These are phyloP conservation scores for Apogon talboti DNA, from an alignment of 2,797 vertebrate species.

Conservation along the genomic window DNA sequence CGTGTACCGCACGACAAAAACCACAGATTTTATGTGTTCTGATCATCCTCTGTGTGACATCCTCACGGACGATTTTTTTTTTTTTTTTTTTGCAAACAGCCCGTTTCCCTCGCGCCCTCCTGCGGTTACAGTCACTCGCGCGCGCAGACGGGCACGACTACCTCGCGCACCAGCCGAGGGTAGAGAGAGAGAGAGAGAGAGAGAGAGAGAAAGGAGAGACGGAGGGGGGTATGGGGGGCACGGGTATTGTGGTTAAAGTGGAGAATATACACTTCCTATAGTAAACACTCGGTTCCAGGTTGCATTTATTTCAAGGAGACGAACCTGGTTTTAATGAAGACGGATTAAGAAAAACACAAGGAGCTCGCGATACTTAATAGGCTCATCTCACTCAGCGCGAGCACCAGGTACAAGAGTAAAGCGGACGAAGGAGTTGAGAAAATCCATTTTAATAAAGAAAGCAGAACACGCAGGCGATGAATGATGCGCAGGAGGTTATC, in stretches of 20 bases:
- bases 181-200: no score
- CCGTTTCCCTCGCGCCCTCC: conserved; percentile 9
- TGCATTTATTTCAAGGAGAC: neutral
- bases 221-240: neutral
- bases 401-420: neutral
- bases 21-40: no score
- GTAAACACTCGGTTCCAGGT: neutral
- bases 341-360: neutral
- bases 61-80: neutral
- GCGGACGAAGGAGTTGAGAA: neutral
- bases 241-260: neutral
- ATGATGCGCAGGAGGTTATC: neutral
- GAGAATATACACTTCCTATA: neutral
- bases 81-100: neutral
- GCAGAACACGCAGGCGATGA: no score
- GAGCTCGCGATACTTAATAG: neutral
- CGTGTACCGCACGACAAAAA: no score
- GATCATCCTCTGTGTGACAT: no score
- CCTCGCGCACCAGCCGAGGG: conserved; percentile 17
- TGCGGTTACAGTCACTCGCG: neutral
- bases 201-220: no score
- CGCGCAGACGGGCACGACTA: conserved; percentile 1
- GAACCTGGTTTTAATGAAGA: neutral
- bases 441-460: neutral
- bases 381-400: neutral